phyloP scores from a whole-genome alignment of 2,113 vertebrate species.

The Rhizomys pruinosus region DNA sequence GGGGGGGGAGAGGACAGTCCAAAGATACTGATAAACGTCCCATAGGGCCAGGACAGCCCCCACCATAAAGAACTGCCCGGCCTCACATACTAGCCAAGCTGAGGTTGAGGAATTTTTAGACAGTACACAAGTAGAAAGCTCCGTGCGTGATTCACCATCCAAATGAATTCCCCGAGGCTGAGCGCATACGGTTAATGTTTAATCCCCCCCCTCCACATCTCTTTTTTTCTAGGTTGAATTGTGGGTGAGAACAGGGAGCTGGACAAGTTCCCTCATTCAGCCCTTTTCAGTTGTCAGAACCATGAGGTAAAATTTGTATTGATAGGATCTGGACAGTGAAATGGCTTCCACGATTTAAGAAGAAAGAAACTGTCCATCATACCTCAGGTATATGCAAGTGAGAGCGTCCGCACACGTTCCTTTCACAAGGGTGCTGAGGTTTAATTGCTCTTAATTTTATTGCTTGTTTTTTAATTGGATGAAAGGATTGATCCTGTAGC shows the following conservation, averaged over 20 bases:
- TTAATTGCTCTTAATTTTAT: constrained; percentile 64
- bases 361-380: constrained; percentile 98
- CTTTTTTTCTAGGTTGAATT: constrained; percentile 90
- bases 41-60: too few relatives aligned
- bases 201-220: constrained; percentile 35
- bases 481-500: neutral
- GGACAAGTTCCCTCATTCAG: constrained; percentile 96
- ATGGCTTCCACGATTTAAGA: constrained; percentile 96
- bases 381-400: constrained; percentile 92
- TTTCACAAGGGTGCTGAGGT: neutral
- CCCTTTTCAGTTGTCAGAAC: constrained; percentile 96
- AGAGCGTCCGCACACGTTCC: neutral
- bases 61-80: neutral
- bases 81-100: neutral
- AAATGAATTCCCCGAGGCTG: neutral
- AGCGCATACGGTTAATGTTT: neutral
- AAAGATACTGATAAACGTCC: rapidly evolving
- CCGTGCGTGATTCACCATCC: neutral
- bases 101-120: neutral
- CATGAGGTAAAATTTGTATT: constrained; percentile 94
- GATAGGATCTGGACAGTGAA: constrained; percentile 92
- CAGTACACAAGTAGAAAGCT: rapidly evolving
- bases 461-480: constrained; percentile 22
- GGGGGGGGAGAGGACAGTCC: neutral
- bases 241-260: constrained; percentile 96